A percentile compares a stretch with the other conserved stretches of the same genome.
These are phyloP conservation scores for Ploceus nigricollis DNA, from an alignment of 2,113 vertebrate species.

Conservation along the genomic window DNA sequence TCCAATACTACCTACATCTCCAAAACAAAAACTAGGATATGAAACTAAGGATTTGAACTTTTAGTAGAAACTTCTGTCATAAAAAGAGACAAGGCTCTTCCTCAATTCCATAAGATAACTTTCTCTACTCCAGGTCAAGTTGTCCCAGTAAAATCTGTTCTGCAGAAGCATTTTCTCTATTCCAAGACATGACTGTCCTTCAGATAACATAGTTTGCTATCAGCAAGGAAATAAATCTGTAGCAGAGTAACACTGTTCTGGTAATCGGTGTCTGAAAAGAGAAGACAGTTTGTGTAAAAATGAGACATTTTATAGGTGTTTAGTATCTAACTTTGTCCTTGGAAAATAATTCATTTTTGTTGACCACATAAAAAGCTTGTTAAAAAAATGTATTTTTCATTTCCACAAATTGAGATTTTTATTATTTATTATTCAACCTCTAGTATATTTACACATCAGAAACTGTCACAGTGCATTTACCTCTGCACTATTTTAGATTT, in stretches of 20 bases:
- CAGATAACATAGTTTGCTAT: background rate
- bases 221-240: background rate
- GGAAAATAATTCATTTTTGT: background rate
- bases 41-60: background rate
- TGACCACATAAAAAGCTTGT: background rate
- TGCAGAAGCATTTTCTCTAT: background rate
- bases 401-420: background rate
- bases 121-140: background rate
- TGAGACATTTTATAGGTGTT: background rate
- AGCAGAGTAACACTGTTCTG: background rate
- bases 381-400: background rate
- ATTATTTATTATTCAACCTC: background rate
- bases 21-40: background rate
- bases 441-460: background rate
- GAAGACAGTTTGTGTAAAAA: background rate
- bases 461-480: background rate
- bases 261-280: background rate
- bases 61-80: background rate
- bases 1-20: background rate
- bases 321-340: background rate
- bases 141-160: background rate
- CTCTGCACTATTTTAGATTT: background rate
- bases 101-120: background rate
- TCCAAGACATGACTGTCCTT: background rate
- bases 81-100: background rate